Conservation (phyloP, 2,113 vertebrate genomes). For the Nannospalax galili region DNA sequence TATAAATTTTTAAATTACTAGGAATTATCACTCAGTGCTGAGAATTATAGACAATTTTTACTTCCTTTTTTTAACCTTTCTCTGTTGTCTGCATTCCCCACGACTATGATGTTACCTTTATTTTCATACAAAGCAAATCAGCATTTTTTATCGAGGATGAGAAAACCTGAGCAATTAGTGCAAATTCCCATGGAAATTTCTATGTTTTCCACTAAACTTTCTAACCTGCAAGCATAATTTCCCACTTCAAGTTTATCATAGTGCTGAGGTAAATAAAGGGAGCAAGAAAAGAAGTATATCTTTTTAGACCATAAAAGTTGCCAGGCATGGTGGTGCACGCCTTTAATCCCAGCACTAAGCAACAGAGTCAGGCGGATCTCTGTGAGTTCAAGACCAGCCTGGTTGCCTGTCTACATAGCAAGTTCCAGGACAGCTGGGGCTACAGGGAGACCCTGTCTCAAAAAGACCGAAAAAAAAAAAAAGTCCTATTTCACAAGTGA, state of each 20-base stretch:
- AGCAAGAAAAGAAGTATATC: conserved; percentile 29
- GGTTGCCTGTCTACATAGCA: no score
- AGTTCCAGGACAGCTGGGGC: no score
- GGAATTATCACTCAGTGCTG: neutral
- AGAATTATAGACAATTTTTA: neutral
- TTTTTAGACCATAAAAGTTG: conserved; percentile 49
- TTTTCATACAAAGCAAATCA: conserved; percentile 37
- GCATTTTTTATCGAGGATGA: conserved; percentile 6
- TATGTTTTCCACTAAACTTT: neutral
- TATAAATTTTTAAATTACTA: neutral
- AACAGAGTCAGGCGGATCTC: no score
- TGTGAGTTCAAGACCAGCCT: no score
- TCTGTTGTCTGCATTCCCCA: neutral
- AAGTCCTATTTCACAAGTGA: conserved; percentile 28
- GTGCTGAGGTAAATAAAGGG: conserved; percentile 59
- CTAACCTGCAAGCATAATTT: conserved; percentile 55
- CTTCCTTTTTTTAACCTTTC: neutral
- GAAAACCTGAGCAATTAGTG: neutral
- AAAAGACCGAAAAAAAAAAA: no score
- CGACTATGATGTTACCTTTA: conserved; percentile 20
- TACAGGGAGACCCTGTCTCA: no score
- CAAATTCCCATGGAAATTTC: conserved; percentile 12
- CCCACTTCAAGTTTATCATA: conserved; percentile 41
- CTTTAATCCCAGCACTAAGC: no score
- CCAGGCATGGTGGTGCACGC: no score